Conservation (phyloP, 2,113 vertebrate genomes). For the Beaufortia kweichowensis region DNA sequence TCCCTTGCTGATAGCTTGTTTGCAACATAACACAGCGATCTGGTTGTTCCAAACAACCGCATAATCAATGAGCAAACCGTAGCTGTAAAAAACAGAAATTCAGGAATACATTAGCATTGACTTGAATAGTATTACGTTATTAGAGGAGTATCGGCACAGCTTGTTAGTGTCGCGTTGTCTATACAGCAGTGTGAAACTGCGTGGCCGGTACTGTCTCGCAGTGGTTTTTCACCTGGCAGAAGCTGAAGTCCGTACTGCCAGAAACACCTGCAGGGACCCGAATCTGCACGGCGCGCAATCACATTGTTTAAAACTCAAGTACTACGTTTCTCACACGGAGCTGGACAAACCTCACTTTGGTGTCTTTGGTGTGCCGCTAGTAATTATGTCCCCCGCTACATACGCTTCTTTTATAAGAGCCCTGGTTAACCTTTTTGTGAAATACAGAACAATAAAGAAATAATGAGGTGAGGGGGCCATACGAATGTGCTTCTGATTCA, state of each 20-base stretch:
- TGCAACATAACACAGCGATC: conserved; percentile 48
- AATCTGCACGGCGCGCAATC: conserved; percentile 28
- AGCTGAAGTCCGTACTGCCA: conserved; percentile 21
- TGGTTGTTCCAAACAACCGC: conserved; percentile 37
- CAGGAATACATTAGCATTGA: conserved; percentile 11
- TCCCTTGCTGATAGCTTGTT: conserved; percentile 43
- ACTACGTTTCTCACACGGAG: conserved; percentile 13
- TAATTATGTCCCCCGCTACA: conserved; percentile 51
- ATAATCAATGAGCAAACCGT: conserved; percentile 44
- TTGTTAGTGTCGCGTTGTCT: conserved; percentile 12
- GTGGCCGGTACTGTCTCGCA: conserved; percentile 5
- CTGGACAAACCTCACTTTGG: conserved; percentile 43
- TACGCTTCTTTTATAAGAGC: not conserved
- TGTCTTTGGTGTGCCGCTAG: conserved; percentile 42
- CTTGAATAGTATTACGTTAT: not conserved
- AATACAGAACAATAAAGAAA: conserved; percentile 30
- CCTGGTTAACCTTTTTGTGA: conserved; percentile 13
- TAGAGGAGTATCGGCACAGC: not conserved
- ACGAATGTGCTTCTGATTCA: conserved; percentile 1
- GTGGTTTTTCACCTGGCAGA: conserved; percentile 42
- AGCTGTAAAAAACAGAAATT: not conserved
- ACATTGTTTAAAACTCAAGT: conserved; percentile 43
- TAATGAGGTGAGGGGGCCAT: conserved; percentile 40
- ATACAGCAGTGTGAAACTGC: conserved; percentile 1
- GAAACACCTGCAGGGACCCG: conserved; percentile 28